A percentile compares a stretch with the other conserved stretches of the same genome.
phyloP scores from a whole-genome alignment of 1,140 invertebrate genomes.

The Ips nitidus region DNA sequence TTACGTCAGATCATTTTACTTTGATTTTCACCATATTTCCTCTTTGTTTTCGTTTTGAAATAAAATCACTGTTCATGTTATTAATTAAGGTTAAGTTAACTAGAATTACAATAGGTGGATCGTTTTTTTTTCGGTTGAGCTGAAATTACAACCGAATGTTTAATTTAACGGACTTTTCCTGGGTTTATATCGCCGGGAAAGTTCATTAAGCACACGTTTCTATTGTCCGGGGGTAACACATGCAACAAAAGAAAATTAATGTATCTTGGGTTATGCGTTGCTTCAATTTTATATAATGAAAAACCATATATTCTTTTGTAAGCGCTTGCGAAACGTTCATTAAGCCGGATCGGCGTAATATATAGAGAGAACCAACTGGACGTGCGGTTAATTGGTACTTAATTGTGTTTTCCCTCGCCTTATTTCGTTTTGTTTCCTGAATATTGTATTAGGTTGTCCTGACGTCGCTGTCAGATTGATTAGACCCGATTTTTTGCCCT shows the following conservation, averaged over 20 bases:
- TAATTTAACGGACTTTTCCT: constrained; percentile 7
- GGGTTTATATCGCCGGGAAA: constrained; percentile 10
- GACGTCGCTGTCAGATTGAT: no score
- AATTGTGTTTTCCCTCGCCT: constrained; percentile 18
- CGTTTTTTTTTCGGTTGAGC: neutral
- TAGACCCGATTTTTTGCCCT: no score
- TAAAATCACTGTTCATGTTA: no score
- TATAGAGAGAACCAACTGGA: constrained; percentile 13
- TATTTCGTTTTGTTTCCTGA: constrained; percentile 3
- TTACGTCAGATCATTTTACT: no score
- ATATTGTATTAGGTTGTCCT: neutral
- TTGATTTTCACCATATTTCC: no score
- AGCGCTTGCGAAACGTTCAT: constrained; percentile 21
- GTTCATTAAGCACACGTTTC: constrained; percentile 27
- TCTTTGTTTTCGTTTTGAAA: no score
- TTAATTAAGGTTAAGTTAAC: no score
- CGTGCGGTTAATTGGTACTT: constrained; percentile 19
- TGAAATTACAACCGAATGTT: neutral
- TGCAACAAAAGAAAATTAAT: constrained; percentile 34
- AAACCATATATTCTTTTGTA: constrained; percentile 33
- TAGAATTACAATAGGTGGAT: no score
- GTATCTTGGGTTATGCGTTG: constrained; percentile 31
- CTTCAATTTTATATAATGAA: constrained; percentile 34
- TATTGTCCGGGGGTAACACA: constrained; percentile 25
- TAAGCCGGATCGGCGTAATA: constrained; percentile 21